Evolutionary conservation across 2,113 vertebrate species (phyloP).

Genomic region (Stegostoma tigrinum): DNA sequence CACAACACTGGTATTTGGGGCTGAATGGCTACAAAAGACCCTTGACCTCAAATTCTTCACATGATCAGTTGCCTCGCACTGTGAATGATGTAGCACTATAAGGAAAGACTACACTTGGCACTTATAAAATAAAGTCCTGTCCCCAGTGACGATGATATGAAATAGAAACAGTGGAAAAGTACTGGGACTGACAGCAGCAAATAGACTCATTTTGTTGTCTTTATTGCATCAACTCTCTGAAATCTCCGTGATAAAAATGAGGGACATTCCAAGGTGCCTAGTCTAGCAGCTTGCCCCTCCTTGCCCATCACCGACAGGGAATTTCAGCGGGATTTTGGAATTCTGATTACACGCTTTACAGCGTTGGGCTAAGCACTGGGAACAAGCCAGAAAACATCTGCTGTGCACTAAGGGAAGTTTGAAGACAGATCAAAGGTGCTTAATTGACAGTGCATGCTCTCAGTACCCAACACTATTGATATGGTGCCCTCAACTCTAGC

Average conservation of each 20-base stretch:
- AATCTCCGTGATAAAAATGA: not conserved
- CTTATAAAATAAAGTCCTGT: not conserved
- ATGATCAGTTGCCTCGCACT: not conserved
- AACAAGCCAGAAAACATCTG: not conserved
- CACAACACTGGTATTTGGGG: not conserved
- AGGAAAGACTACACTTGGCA: not conserved
- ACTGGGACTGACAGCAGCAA: not conserved
- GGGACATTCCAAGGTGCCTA: not conserved
- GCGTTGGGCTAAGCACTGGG: not conserved
- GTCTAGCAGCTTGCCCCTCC: not conserved
- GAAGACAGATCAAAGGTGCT: not conserved
- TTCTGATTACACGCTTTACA: not conserved
- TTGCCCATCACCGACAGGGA: not conserved
- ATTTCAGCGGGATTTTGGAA: not conserved
- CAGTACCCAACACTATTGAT: not conserved
- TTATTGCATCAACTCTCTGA: not conserved
- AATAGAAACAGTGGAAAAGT: not conserved
- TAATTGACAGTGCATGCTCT: not conserved
- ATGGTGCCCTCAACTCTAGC: not conserved
- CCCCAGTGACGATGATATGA: not conserved
- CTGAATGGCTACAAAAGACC: not conserved
- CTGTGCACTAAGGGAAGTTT: not conserved
- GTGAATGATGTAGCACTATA: not conserved
- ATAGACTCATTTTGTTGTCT: not conserved
- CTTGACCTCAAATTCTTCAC: not conserved